These are phyloP conservation scores for Pomacea maculata DNA, from an alignment of 1,140 invertebrate genomes.

Conservation along the genomic window DNA sequence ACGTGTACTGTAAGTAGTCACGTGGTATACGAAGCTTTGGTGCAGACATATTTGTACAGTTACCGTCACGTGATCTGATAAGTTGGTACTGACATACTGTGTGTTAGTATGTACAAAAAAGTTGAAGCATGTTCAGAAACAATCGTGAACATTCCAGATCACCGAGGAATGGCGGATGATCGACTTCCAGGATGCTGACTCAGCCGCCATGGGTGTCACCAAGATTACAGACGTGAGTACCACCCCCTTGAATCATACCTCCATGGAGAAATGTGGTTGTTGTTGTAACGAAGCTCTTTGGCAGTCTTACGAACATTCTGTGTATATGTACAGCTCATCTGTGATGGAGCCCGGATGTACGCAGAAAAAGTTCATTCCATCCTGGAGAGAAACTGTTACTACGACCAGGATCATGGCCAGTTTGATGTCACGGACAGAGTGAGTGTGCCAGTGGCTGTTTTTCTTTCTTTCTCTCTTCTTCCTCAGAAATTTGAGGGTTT, in stretches of 20 bases:
- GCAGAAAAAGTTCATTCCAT: conserved; percentile 81
- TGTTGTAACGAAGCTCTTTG: neutral
- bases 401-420: conserved; percentile 75
- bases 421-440: conserved; percentile 85
- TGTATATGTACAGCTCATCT: conserved; percentile 75
- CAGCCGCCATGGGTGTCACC: conserved; percentile 86
- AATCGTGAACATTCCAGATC: conserved; percentile 68
- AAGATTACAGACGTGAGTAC: conserved; percentile 90
- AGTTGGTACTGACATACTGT: no score
- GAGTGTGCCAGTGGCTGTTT: conserved; percentile 28
- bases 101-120: no score
- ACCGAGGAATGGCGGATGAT: conserved; percentile 93
- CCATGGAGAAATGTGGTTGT: neutral
- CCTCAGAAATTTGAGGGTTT: neutral
- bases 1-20: neutral
- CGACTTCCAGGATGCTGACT: conserved; percentile 87
- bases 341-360: conserved; percentile 82
- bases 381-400: conserved; percentile 83
- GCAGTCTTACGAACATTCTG: neutral
- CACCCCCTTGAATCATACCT: neutral
- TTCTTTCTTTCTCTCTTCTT: neutral
- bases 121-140: no score
- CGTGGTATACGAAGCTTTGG: neutral
- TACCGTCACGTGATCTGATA: no score
- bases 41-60: neutral